phyloP scores from a whole-genome alignment of 2,797 vertebrate species.

The Onychomys leucogaster region DNA sequence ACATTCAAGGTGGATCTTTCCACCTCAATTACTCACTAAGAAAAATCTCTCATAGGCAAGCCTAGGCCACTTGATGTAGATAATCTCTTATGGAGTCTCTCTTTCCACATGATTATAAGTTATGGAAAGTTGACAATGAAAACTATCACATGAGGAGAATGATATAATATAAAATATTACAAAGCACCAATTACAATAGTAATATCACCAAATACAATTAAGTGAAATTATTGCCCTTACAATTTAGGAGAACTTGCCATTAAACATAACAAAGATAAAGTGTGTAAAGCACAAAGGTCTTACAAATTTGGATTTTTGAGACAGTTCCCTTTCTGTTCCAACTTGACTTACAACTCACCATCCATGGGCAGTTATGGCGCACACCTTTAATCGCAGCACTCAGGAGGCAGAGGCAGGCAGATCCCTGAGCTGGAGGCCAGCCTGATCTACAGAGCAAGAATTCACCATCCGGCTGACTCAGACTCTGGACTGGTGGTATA shows the following conservation, averaged over 20 bases:
- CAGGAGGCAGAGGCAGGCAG: neutral
- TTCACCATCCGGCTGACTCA: neutral
- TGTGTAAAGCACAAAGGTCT: neutral
- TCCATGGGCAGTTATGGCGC: neutral
- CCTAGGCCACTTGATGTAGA: no score
- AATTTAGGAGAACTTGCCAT: constrained; percentile 4
- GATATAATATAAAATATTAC: neutral
- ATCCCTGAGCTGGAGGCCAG: neutral
- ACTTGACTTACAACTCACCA: neutral
- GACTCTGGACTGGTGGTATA: neutral
- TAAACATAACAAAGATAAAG: constrained; percentile 52
- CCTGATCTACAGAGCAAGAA: neutral
- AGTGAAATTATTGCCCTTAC: constrained; percentile 14
- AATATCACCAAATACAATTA: neutral
- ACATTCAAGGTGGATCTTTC: neutral
- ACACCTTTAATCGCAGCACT: neutral
- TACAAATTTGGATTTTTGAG: neutral
- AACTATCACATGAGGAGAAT: neutral
- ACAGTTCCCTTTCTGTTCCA: neutral
- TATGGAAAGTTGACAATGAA: neutral
- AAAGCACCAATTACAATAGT: neutral
- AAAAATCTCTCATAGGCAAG: neutral
- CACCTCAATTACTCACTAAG: neutral
- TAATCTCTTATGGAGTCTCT: neutral
- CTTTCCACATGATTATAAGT: neutral